Evolutionary conservation across 2,113 vertebrate genomes (phyloP), one percentile per base, ranked within the genome.

Genomic region (Canis aureus): DNA sequence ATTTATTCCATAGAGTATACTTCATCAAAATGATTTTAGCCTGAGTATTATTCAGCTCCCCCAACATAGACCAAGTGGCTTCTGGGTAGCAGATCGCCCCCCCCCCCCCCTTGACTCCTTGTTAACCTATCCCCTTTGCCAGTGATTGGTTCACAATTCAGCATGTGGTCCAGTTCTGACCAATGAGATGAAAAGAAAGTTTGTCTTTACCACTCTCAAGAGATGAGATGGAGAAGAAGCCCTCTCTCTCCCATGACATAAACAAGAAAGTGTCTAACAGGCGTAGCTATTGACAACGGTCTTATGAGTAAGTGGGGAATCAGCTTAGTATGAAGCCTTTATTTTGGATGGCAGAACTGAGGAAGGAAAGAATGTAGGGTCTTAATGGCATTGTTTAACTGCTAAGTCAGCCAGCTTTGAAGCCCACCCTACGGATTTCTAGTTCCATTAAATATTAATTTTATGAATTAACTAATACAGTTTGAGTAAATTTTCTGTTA

Each of bases 1-100:
- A 76, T 88, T 76, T 95, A 55, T 69, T 43, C 43, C 27, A 83
- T 53, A 60, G 12, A 78, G 9, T 35, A 16, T 23, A 27, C 32
- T 43, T 91, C 76, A 92, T 62, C 8, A 89, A 89, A 95, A 71
- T 76, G 22, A 51, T 43, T 62, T 92, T 88, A 71, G 64, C 10
- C 8, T 73, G 55, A 66, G 27, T 53, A 64, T 89, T 62, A 62
- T 49, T 76, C 71, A 23, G 15, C 13, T 60, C 10, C 49, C 10
- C 23, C 43, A 83, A 57, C n/a, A 71, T 25, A 84, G 27, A 62
- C 55, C 27, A 27, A 11, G 5, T 57, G 16, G 13, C 55, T 87
- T 2, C 49, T 74, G 55, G 32, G 49, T 76, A 57, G 76, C 11
- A 20, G 27, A 91, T 6, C 38, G 38, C 38, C 43, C 43, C 5